Evolutionary conservation across 2,888 invertebrate genomes (phyloP), one percentile per base, ranked within the genome.

Genomic region (Amphiduros pacificus): DNA sequence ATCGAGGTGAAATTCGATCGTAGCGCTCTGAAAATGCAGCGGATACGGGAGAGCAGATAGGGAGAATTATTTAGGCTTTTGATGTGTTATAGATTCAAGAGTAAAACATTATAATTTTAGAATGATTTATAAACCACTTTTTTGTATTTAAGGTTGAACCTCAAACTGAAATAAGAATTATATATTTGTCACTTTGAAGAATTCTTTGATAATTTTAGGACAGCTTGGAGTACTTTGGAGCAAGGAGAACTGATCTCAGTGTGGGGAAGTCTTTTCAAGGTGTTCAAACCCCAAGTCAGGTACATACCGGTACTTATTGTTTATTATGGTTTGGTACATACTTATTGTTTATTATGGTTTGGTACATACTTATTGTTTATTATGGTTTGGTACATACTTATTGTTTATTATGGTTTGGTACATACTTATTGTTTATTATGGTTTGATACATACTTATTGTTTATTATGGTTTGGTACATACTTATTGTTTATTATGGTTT

Each of bases 261-360:
- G 80, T 82, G 32, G 84, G 85, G 4, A 76, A 69, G 14, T 82
- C 81, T 54, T 85, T 84, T 71, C 85, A 85, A 69, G 85, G 85
- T 24, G 85, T 85, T 1, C 84, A 85, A 70, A 85, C 85, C 31
- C 85, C 85, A 2, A 84, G 84, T 68, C 85, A 84, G 79, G 83
- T 84, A 66, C 59, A 32, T 22, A 36, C 26, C 29, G 26, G 22
- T 54, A 29, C 28, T 6, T 26, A 27, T 52, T 6, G 22, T 22
- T 6, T 26, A 17, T 11, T 14, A 26, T 52, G 6, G 11, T 17
- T 27, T 52, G n/a, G n/a, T n/a, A n/a, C n/a, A n/a, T n/a, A n/a
- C n/a, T n/a, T n/a, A n/a, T n/a, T n/a, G n/a, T n/a, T n/a, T n/a
- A n/a, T n/a, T n/a, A n/a, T n/a, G n/a, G n/a, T n/a, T n/a, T n/a